These are phyloP conservation scores for Tetraodon nigroviridis DNA, from an alignment of 2,113 vertebrate genomes.

Conservation along the genomic window DNA sequence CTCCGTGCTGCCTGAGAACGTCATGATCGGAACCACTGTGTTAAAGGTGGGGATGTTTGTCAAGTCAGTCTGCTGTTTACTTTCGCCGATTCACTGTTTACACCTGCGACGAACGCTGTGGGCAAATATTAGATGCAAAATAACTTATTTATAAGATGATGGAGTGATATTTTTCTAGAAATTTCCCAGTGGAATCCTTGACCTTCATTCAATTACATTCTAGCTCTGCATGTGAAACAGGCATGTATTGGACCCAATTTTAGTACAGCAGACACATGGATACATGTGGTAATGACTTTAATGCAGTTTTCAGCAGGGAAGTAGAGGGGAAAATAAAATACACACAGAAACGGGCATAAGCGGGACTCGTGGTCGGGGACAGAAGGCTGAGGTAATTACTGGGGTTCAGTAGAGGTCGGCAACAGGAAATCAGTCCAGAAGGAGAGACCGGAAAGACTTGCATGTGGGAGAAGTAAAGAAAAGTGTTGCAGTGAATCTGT, in stretches of 20 bases:
- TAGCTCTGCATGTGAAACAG: neutral
- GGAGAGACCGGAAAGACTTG: no score
- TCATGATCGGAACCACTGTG: constrained; percentile 87
- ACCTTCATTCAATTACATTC: constrained; percentile 34
- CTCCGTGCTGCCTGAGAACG: constrained; percentile 84
- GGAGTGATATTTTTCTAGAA: constrained; percentile 30
- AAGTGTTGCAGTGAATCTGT: no score
- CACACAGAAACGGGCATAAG: no score
- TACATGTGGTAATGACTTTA: no score
- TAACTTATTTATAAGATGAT: constrained; percentile 39
- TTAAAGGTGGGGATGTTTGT: constrained; percentile 70
- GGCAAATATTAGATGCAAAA: constrained; percentile 7
- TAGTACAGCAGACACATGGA: neutral
- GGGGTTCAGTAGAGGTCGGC: no score
- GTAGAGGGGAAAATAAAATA: no score
- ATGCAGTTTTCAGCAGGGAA: no score
- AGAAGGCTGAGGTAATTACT: no score
- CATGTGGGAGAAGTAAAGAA: no score
- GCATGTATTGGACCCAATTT: neutral
- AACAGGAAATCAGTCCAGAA: no score
- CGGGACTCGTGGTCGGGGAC: no score
- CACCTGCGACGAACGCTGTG: constrained; percentile 6
- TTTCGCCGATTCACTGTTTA: constrained; percentile 29
- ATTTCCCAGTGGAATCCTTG: constrained; percentile 40
- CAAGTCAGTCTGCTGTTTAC: constrained; percentile 18